Conservation (phyloP, 2,888 invertebrate species). For the Cheilosia pagana region DNA sequence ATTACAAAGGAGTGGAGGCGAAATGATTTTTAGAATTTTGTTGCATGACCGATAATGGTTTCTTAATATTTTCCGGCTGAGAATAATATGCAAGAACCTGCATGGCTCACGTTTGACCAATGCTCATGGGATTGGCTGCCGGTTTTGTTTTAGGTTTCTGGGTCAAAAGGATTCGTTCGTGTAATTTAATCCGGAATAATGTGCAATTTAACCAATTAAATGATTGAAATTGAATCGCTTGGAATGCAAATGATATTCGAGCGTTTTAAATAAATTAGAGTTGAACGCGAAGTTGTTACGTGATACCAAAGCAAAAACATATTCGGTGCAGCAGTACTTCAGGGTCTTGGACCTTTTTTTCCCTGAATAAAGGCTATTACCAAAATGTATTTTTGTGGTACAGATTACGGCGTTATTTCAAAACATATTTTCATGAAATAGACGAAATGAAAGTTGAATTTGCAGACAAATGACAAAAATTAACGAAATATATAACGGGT, state of each 20-base stretch:
- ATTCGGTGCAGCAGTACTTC: no score
- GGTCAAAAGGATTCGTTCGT: constrained; percentile 15
- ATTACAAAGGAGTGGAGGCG: constrained; percentile 36
- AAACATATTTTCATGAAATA: no score
- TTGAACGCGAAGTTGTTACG: no score
- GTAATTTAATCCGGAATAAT: constrained; percentile 30
- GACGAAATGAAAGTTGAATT: no score
- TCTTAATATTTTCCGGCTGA: constrained; percentile 39
- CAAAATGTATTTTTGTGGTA: no score
- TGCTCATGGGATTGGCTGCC: constrained; percentile 14
- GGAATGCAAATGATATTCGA: not conserved
- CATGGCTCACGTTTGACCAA: constrained; percentile 53
- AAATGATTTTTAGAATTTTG: constrained; percentile 17
- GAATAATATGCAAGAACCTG: constrained; percentile 39
- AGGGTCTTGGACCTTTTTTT: no score
- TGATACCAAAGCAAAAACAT: no score
- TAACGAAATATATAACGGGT: no score
- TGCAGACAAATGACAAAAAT: no score
- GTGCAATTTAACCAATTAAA: constrained; percentile 13
- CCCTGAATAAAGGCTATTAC: no score
- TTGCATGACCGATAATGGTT: constrained; percentile 60
- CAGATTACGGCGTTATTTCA: no score
- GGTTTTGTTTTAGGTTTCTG: constrained; percentile 14
- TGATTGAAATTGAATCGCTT: constrained; percentile 17
- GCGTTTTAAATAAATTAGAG: no score